A percentile compares a stretch with the other conserved stretches of the same genome.
These are phyloP conservation scores for Mactromeris polynyma DNA, from an alignment of 2,888 invertebrate species.

Conservation along the genomic window DNA sequence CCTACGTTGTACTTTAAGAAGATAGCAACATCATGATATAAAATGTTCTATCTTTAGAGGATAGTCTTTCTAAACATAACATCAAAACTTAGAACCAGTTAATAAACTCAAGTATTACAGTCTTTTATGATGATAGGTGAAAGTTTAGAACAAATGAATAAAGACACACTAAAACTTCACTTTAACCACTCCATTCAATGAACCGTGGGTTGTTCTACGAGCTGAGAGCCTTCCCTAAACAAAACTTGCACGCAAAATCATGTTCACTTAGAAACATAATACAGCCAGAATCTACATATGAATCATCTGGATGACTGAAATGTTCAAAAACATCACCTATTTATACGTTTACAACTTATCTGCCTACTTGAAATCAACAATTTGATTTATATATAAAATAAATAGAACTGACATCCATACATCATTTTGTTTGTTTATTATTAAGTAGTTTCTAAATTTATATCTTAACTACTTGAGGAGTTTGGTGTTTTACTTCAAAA, in stretches of 20 bases:
- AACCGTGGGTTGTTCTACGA: neutral
- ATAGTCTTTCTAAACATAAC: neutral
- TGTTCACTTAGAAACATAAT: neutral
- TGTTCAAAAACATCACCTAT: neutral
- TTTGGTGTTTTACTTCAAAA: neutral
- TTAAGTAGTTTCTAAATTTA: neutral
- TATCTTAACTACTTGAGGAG: neutral
- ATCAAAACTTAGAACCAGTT: neutral
- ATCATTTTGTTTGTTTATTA: neutral
- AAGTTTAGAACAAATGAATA: neutral
- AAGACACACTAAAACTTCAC: conserved; percentile 7
- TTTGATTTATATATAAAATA: neutral
- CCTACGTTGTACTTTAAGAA: conserved; percentile 1
- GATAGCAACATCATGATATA: neutral
- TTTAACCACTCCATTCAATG: neutral
- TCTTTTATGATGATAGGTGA: neutral
- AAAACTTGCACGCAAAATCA: neutral
- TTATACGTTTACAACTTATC: conserved; percentile 5
- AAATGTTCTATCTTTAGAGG: neutral
- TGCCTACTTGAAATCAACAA: neutral
- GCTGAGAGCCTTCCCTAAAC: neutral
- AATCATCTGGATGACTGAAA: neutral
- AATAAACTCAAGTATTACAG: conserved; percentile 9
- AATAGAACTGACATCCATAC: neutral
- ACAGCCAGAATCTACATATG: neutral